A percentile compares a stretch with the other conserved stretches of the same genome.
Evolutionary conservation across 2,888 invertebrate genomes (phyloP).

Genomic region (Hermaeophaga mercurialis): DNA sequence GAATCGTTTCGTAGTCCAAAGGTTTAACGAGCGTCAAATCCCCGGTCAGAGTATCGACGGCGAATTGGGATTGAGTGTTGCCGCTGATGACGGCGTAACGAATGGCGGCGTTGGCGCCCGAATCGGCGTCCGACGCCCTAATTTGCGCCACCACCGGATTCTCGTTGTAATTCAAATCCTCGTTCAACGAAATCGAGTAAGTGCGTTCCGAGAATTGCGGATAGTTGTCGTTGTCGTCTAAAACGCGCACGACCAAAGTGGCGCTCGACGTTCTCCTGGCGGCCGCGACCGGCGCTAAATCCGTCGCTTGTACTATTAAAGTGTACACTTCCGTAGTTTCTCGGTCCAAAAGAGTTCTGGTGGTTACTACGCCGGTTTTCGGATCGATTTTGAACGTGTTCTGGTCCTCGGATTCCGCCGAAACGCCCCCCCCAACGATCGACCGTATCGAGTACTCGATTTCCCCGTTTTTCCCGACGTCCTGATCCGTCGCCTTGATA

Average conservation of each 20-base stretch:
- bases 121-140: constrained; percentile 90
- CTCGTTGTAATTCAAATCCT: constrained; percentile 84
- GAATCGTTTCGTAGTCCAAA: constrained; percentile 86
- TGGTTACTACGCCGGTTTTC: constrained; percentile 84
- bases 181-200: constrained; percentile 84
- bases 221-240: constrained; percentile 93
- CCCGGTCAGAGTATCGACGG: constrained; percentile 91
- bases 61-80: constrained; percentile 91
- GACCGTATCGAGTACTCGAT: constrained; percentile 76
- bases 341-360: constrained; percentile 81
- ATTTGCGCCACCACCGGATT: constrained; percentile 84
- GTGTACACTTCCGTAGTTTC: constrained; percentile 86
- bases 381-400: constrained; percentile 86
- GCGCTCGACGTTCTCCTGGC: constrained; percentile 80
- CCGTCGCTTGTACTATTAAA: constrained; percentile 82
- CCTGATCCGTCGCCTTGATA: constrained; percentile 81
- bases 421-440: constrained; percentile 67
- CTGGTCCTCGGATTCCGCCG: constrained; percentile 68
- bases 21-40: constrained; percentile 86
- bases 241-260: constrained; percentile 78
- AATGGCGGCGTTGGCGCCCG: constrained; percentile 90
- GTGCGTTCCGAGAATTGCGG: constrained; percentile 91
- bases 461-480: constrained; percentile 74
- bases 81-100: constrained; percentile 95
- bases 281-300: constrained; percentile 80